phyloP scores from a whole-genome alignment of 1,140 invertebrate species.

The Charaxes varanes region DNA sequence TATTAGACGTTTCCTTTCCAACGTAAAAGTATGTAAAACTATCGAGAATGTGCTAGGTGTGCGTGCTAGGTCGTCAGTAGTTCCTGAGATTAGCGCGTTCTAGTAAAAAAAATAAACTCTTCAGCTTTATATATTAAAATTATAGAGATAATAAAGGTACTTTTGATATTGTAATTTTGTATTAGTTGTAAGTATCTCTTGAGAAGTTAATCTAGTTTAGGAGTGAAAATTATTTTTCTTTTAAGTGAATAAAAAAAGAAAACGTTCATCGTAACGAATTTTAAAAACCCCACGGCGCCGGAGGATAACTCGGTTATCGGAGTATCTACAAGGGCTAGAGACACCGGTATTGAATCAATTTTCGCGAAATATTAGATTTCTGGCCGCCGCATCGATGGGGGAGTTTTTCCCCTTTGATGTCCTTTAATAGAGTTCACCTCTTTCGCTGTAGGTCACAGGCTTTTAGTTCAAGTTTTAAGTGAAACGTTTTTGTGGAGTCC shows the following conservation, averaged over 20 bases:
- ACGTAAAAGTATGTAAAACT: too few species aligned
- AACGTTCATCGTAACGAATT: slow-evolving; percentile 27
- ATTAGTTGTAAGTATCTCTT: too few species aligned
- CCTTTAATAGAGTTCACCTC: slow-evolving; percentile 34
- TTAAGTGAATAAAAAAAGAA: slow-evolving; percentile 17
- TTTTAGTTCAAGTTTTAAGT: neutral
- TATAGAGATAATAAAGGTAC: too few species aligned
- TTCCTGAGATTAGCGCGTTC: too few species aligned
- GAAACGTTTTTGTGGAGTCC: neutral
- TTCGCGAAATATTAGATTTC: slow-evolving; percentile 59
- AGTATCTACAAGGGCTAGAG: slow-evolving; percentile 26
- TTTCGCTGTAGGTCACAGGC: slow-evolving; percentile 8
- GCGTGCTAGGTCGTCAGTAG: too few species aligned
- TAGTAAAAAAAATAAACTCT: too few species aligned
- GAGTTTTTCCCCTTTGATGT: slow-evolving; percentile 52
- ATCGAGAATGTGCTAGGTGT: too few species aligned
- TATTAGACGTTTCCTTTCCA: too few species aligned
- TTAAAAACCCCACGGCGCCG: slow-evolving; percentile 36
- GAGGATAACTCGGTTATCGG: slow-evolving; percentile 34
- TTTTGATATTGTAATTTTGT: too few species aligned
- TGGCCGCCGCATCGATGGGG: slow-evolving; percentile 21
- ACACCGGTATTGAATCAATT: slow-evolving; percentile 34
- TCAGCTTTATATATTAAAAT: too few species aligned
- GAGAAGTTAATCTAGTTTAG: too few species aligned
- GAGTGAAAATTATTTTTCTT: neutral